Percentiles rank a stretch among this genome's conserved stretches.
These are phyloP conservation scores for Scolopax rusticola DNA, from an alignment of 2,797 vertebrate species.

Conservation along the genomic window DNA sequence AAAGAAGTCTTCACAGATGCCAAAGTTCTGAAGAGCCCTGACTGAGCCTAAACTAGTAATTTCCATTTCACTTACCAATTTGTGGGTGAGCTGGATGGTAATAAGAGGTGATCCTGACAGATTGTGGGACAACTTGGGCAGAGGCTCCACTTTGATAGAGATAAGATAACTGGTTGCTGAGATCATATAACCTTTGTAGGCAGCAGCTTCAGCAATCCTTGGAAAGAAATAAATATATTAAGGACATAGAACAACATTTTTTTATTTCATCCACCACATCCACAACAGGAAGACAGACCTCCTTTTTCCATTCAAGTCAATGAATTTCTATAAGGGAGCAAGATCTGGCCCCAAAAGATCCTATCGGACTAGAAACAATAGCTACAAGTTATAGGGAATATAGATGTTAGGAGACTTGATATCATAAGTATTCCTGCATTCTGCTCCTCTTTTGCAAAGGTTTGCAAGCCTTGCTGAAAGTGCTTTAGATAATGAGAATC, in stretches of 20 bases:
- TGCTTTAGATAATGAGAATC: neutral
- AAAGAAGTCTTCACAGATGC: neutral
- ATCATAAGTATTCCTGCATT: neutral
- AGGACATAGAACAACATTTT: neutral
- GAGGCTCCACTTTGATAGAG: constrained; percentile 92
- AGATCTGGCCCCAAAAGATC: neutral
- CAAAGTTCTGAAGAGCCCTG: accelerated
- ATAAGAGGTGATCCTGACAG: constrained; percentile 90
- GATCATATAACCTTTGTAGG: constrained; percentile 84
- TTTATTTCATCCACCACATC: neutral
- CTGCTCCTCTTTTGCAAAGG: neutral
- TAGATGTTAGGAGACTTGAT: neutral
- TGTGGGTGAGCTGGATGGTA: constrained; percentile 89
- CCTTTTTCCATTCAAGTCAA: neutral
- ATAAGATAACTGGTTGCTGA: constrained; percentile 90
- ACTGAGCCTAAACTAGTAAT: neutral
- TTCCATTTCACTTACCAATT: constrained; percentile 83
- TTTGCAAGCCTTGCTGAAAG: neutral
- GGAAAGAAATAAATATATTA: neutral
- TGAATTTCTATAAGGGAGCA: neutral
- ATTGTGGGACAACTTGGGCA: constrained; percentile 85
- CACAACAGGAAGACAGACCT: neutral
- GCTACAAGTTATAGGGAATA: neutral
- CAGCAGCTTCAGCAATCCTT: constrained; percentile 86
- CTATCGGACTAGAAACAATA: neutral